These are phyloP conservation scores for Volucella inanis DNA, from an alignment of 2,888 invertebrate species.

Conservation along the genomic window DNA sequence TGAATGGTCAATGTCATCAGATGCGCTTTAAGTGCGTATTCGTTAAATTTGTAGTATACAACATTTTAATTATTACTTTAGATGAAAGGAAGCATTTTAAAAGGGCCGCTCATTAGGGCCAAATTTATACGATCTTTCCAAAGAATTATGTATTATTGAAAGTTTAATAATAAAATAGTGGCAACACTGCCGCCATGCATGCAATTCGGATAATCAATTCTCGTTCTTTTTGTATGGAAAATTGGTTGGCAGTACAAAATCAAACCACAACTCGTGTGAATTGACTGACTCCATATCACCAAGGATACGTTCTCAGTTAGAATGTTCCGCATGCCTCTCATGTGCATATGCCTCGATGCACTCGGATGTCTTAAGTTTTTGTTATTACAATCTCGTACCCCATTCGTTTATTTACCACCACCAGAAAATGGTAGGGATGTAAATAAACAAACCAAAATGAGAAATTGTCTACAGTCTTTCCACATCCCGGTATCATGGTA, in stretches of 20 bases:
- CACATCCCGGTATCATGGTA: background rate
- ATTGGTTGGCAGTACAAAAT: background rate
- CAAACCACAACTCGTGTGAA: conserved; percentile 47
- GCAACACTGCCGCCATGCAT: conserved; percentile 1
- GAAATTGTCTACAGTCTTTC: background rate
- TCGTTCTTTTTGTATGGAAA: conserved; percentile 12
- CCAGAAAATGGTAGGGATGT: background rate
- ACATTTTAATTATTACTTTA: too few relatives aligned
- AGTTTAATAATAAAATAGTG: too few relatives aligned
- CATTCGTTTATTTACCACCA: background rate
- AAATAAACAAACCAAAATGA: conserved; percentile 40
- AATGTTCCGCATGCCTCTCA: background rate
- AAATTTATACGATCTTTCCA: too few relatives aligned
- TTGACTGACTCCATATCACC: conserved; percentile 58
- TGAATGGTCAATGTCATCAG: too few relatives aligned
- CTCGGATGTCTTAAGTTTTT: conserved; percentile 12
- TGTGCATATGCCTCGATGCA: conserved; percentile 9
- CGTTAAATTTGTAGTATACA: too few relatives aligned
- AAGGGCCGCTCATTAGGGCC: too few relatives aligned
- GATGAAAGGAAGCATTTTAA: too few relatives aligned
- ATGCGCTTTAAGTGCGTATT: too few relatives aligned
- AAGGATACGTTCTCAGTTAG: conserved; percentile 18
- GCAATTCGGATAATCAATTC: conserved; percentile 64
- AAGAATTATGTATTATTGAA: too few relatives aligned
- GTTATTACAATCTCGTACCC: conserved; percentile 16